A percentile compares a stretch with the other conserved stretches of the same genome.
phyloP scores from a whole-genome alignment of 53 echinoderm and acorn worm genomes.

The Zoroaster sp. region DNA sequence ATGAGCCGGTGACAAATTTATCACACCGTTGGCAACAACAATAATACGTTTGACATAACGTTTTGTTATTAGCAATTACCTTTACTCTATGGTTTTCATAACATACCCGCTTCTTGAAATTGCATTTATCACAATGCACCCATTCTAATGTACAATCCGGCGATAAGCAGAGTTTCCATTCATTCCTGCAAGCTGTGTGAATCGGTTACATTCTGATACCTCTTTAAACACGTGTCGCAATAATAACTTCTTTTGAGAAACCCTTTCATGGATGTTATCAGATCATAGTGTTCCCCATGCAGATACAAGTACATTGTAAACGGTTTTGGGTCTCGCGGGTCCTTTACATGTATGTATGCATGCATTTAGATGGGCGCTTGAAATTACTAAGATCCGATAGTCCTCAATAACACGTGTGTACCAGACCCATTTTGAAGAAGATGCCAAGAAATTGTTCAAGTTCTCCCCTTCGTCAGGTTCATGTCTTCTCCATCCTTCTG shows the following conservation, averaged over 20 bases:
- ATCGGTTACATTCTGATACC: conserved; percentile 23
- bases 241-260: conserved; percentile 51
- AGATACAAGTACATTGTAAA: conserved; percentile 45
- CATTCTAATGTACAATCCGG: conserved; percentile 21
- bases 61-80: not conserved
- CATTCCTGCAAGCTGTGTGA: conserved; percentile 39
- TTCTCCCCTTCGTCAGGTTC: too few species aligned
- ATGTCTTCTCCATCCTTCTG: too few species aligned
- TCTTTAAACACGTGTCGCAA: conserved; percentile 35
- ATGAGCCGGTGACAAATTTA: too few species aligned
- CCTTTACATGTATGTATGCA: conserved; percentile 46
- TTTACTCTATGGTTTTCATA: not conserved
- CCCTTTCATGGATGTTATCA: conserved; percentile 31
- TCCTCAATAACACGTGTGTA: not conserved
- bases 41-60: not conserved
- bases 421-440: too few species aligned
- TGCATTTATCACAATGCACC: not conserved
- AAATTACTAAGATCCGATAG: conserved; percentile 32
- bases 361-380: conserved; percentile 35
- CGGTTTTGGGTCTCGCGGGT: not conserved
- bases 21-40: too few species aligned
- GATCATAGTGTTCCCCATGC: conserved; percentile 47
- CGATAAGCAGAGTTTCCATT: conserved; percentile 22
- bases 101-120: conserved; percentile 56
- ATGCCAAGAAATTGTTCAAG: too few species aligned